These are phyloP conservation scores for Cydia pomonella DNA, from an alignment of 1,140 invertebrate genomes.

Conservation along the genomic window DNA sequence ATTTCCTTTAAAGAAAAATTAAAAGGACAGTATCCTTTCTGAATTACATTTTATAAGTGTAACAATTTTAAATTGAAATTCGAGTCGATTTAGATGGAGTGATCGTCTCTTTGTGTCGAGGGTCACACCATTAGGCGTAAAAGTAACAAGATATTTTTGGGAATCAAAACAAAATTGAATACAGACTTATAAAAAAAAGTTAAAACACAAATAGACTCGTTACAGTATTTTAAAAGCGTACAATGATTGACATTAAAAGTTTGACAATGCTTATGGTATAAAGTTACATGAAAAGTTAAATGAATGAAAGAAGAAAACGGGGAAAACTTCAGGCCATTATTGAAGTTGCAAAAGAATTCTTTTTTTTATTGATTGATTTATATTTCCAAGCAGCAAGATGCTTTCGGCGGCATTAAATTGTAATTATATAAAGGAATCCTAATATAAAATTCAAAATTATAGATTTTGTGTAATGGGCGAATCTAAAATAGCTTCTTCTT, in stretches of 20 bases:
- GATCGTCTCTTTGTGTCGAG: not conserved
- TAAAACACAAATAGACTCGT: not conserved
- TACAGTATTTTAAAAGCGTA: not conserved
- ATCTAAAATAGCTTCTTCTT: too few species aligned
- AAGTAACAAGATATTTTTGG: conserved; percentile 22
- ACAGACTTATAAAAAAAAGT: not conserved
- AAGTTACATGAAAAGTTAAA: not conserved
- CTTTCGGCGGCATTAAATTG: too few species aligned
- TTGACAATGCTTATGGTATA: not conserved
- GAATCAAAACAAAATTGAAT: conserved; percentile 17
- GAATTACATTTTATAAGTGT: not conserved
- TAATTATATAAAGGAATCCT: too few species aligned
- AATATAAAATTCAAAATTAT: too few species aligned
- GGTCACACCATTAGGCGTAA: conserved; percentile 24
- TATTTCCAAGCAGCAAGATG: too few species aligned
- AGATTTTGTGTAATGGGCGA: too few species aligned
- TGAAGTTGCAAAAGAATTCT: not conserved
- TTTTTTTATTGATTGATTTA: too few species aligned
- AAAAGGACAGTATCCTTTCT: not conserved
- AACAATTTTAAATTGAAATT: conserved; percentile 2
- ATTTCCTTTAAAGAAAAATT: not conserved
- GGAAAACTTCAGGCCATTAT: not conserved
- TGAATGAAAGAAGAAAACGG: not conserved
- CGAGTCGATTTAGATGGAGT: not conserved
- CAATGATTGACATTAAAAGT: conserved; percentile 1